Evolutionary conservation across 2,113 vertebrate species (phyloP).

Genomic region (Microtus ochrogaster): DNA sequence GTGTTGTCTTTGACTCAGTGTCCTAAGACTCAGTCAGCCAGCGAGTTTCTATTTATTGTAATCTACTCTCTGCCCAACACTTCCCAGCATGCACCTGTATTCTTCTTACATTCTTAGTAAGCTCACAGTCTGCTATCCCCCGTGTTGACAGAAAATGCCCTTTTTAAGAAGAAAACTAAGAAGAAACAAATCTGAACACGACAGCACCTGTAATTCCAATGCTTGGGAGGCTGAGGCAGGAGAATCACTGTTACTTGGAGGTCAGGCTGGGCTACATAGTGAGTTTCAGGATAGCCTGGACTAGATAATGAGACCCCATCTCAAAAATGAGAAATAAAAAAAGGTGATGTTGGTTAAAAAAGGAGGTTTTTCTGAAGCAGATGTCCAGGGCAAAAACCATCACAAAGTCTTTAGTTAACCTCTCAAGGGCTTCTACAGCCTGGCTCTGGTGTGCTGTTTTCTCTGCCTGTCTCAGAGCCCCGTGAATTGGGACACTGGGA

Average conservation of each 20-base stretch:
- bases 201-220: not conserved
- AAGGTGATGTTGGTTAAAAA: not conserved
- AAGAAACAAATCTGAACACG: not conserved
- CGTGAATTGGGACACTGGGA: not conserved
- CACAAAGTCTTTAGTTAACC: not conserved
- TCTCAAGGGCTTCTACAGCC: not conserved
- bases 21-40: not conserved
- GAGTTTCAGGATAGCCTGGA: not conserved
- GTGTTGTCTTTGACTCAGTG: slow-evolving; percentile 20
- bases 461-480: not conserved
- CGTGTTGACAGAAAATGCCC: not conserved
- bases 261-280: not conserved
- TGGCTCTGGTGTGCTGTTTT: not conserved
- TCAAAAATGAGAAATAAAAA: not conserved
- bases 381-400: not conserved
- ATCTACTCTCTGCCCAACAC: not conserved
- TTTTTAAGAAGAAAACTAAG: not conserved
- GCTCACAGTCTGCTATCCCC: not conserved
- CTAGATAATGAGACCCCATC: not conserved
- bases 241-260: not conserved
- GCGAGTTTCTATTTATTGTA: not conserved
- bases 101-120: not conserved
- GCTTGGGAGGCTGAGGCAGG: not conserved
- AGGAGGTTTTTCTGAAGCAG: not conserved
- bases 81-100: not conserved